Conservation (phyloP, 1,140 invertebrate genomes). For the Bombus haemorrhoidalis region DNA sequence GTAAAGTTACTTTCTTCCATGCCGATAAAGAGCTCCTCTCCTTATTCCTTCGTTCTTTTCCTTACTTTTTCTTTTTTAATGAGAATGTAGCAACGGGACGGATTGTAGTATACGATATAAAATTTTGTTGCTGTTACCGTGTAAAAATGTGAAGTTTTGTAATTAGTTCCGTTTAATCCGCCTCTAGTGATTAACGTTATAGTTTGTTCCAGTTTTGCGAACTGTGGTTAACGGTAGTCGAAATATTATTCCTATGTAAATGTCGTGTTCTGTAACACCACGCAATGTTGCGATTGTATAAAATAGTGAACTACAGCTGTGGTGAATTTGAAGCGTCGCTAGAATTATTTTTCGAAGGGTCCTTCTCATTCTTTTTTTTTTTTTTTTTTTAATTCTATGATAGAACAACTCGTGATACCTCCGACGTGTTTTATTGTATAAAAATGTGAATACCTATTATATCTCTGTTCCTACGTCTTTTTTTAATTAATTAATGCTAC, state of each 20-base stretch:
- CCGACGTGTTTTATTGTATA: slow-evolving; percentile 40
- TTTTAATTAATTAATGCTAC: slow-evolving; percentile 27
- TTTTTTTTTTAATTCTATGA: slow-evolving; percentile 10
- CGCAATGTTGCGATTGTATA: slow-evolving; percentile 28
- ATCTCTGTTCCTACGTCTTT: slow-evolving; percentile 37
- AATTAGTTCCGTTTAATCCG: slow-evolving; percentile 2
- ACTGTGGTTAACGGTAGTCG: not conserved
- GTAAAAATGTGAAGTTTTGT: slow-evolving; percentile 35
- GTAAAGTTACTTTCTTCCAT: not conserved
- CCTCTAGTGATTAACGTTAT: not conserved
- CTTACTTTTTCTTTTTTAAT: not conserved
- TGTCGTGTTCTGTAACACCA: slow-evolving; percentile 19
- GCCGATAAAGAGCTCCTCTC: not conserved
- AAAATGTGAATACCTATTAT: slow-evolving; percentile 49
- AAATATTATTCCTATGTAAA: not conserved
- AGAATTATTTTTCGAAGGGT: not conserved
- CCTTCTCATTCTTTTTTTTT: not conserved
- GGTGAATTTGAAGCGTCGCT: not conserved
- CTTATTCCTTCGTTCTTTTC: not conserved
- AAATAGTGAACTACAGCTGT: slow-evolving; percentile 5
- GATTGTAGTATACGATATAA: not conserved
- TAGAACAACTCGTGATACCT: slow-evolving; percentile 39
- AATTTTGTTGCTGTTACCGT: slow-evolving; percentile 7
- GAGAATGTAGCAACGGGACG: slow-evolving; percentile 10
- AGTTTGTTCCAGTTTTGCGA: not conserved